Percentiles rank a stretch among this genome's conserved stretches.
phyloP scores from a whole-genome alignment of 2,797 vertebrate genomes.

The Lophura swinhoii region DNA sequence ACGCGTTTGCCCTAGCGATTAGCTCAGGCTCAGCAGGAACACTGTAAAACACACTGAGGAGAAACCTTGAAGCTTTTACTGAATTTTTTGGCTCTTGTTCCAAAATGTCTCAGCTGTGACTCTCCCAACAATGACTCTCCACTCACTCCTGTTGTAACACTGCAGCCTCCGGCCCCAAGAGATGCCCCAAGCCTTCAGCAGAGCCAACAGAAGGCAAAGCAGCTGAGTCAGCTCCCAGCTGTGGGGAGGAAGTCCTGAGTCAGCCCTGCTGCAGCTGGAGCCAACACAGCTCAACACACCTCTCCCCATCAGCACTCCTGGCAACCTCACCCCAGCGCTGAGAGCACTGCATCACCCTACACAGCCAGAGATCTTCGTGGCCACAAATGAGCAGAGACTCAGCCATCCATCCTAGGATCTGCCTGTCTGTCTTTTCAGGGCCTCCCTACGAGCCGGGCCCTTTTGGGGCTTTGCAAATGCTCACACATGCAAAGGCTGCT shows the following conservation, averaged over 20 bases:
- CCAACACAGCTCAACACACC: neutral
- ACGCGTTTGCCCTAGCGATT: neutral
- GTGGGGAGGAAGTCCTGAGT: conserved; percentile 50
- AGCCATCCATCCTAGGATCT: neutral
- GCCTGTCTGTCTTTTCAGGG: neutral
- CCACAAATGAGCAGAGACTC: neutral
- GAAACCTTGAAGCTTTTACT: neutral
- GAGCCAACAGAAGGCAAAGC: neutral
- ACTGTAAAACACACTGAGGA: neutral
- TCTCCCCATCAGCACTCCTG: neutral
- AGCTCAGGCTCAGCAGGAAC: neutral
- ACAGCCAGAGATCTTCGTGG: neutral
- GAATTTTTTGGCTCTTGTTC: neutral
- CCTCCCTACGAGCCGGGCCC: neutral
- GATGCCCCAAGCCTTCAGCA: conserved; percentile 17
- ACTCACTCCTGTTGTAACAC: neutral
- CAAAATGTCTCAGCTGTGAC: neutral
- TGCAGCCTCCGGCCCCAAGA: neutral
- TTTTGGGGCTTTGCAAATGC: neutral
- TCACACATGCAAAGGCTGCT: neutral
- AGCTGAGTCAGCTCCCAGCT: conserved; percentile 54
- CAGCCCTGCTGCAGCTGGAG: conserved; percentile 6
- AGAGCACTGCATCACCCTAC: neutral
- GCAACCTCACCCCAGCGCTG: neutral
- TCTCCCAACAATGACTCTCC: neutral